phyloP scores from a whole-genome alignment of 2,113 vertebrate genomes.

The human (Homo sapiens) region GRCh38 chr4:169117501-169118000 shows the following conservation, averaged over 20 bases:
- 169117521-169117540: conserved; percentile 95
- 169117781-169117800: conserved; percentile 83
- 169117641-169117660: conserved; percentile 84
- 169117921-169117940: conserved; percentile 19
- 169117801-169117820: conserved; percentile 1
- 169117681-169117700: conserved; percentile 83
- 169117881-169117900: conserved; percentile 27
- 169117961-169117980: background rate
- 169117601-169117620: conserved; percentile 91
- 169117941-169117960: background rate
- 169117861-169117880: background rate
- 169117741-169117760: conserved; percentile 91
- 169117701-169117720: conserved; percentile 90
- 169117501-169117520: background rate
- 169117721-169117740: conserved; percentile 88
- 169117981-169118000: background rate
- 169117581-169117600: conserved; percentile 93
- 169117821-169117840: conserved; percentile 23
- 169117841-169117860: conserved; percentile 13
- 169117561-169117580: conserved; percentile 93
- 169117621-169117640: conserved; percentile 87
- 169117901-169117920: conserved; percentile 7
- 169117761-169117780: conserved; percentile 89
- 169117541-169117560: conserved; percentile 98
- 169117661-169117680: conserved; percentile 88